Evolutionary conservation across 1,140 invertebrate genomes (phyloP), one percentile per base, ranked within the genome.

Genomic region (Euura saliciscinereae): DNA sequence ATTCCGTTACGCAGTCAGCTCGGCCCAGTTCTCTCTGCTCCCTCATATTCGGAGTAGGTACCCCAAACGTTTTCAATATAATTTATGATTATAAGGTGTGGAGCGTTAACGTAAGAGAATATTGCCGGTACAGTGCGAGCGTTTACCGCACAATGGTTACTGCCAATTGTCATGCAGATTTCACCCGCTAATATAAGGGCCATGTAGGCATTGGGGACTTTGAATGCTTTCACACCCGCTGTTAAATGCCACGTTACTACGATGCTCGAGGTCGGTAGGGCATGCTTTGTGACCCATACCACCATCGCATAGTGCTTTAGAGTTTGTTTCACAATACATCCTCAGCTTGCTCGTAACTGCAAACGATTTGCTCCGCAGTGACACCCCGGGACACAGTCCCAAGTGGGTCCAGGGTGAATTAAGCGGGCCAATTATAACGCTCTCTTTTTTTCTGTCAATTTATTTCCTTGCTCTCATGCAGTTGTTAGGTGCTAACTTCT

Each of bases 61-160:
- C 51, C 51, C 51, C 3, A 59, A 59, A 59, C 51, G 51, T 59
- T 59, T 59, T 59, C 8, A 59, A 59, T 59, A 59, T 59, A 59
- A 59, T 59, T 59, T 59, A 59, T 59, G 51, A 59, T 59, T 59
- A 59, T 59, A 59, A 59, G 51, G 51, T 59, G 51, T 59, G 51
- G 51, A 59, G 51, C 51, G 51, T 59, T 59, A 59, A 59, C 51
- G 51, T 59, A 59, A 59, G 51, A 59, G 51, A 59, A 59, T 59
- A 59, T 59, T 59, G 51, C 8, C 51, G 51, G 51, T 59, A 59
- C 51, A 59, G 51, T 59, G 51, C 51, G 6, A 59, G 51, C 51
- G 51, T 59, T 59, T 59, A 59, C 51, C 51, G 51, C 51, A 59
- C 51, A 59, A 59, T 59, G 51, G 51, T n/a, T 8, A 8, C 51